These are phyloP conservation scores for Nestor notabilis DNA, from an alignment of 2,113 vertebrate genomes.

Conservation along the genomic window DNA sequence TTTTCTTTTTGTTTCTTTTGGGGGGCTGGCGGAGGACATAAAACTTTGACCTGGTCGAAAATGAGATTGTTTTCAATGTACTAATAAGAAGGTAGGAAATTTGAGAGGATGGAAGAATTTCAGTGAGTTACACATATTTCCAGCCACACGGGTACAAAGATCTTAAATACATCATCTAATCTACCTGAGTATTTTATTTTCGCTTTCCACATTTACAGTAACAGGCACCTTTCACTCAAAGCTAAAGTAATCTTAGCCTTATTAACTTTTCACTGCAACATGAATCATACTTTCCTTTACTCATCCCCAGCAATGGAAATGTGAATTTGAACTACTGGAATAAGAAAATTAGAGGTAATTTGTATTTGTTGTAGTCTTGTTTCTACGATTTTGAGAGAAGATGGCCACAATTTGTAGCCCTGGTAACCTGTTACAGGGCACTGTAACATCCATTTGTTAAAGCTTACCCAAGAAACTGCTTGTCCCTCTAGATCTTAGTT, in stretches of 20 bases:
- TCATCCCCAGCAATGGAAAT: conserved; percentile 37
- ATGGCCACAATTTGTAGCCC: conserved; percentile 61
- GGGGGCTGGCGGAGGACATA: accelerated
- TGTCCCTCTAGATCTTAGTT: neutral
- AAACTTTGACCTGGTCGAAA: neutral
- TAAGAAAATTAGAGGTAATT: conserved; percentile 73
- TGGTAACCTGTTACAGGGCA: conserved; percentile 34
- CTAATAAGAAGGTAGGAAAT: neutral
- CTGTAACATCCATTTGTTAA: conserved; percentile 18
- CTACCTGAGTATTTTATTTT: neutral
- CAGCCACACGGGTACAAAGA: neutral
- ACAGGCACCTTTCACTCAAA: conserved; percentile 59
- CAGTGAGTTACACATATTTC: neutral
- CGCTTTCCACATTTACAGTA: conserved; percentile 22
- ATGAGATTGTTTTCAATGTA: neutral
- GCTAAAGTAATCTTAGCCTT: conserved; percentile 36
- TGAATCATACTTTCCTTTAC: conserved; percentile 39
- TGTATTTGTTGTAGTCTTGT: conserved; percentile 62
- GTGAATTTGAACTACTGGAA: conserved; percentile 62
- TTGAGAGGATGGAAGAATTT: neutral
- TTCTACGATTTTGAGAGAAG: conserved; percentile 59
- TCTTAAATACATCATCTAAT: neutral
- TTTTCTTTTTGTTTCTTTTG: neutral
- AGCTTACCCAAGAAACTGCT: neutral
- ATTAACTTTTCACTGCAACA: conserved; percentile 12